Evolutionary conservation across 1,140 invertebrate species (phyloP), one percentile per base, ranked within the genome.

Genomic region (Pteromalus puparum): DNA sequence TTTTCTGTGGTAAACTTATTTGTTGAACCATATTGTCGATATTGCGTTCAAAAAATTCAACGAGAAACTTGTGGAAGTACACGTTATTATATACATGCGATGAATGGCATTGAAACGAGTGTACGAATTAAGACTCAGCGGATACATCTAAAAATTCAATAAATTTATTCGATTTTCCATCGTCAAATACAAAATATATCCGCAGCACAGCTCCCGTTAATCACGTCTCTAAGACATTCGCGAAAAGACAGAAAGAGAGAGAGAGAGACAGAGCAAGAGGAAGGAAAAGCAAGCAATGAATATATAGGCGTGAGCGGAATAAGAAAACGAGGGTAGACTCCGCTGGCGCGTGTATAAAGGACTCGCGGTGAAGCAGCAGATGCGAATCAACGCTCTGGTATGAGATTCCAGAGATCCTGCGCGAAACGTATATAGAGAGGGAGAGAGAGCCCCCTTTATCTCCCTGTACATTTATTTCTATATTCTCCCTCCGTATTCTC

Each of bases 381-480:
- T n/a, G 53, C 53, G 53, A 61, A 61, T 61, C 53, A 61, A 61
- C 53, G 53, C 53, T 34, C 30, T n/a, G 53, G 18, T 61, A n/a
- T 61, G 18, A 61, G 53, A 61, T 61, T 21, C 53, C 53, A 61
- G 53, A 61, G 53, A 61, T 61, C 53, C 53, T 18, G 6, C 53
- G 6, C 48, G 48, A 53, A 53, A 53, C 15, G 48, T 15, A 53
- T 13, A 34, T 6, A 42, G 38, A 12, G 9, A 9, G 38, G 10
- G 38, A 9, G 38, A 9, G 9, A 42, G 21, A 61, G 5, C 53
- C 46, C 46, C 13, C 10, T 48, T 48, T 48, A 13, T 48, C 46
- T 48, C 46, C 61, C n/a, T 18, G 18, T 15, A 77, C 15, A 77
- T 65, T 78, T 80, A 80, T 70, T 72, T 79, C 68, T 72, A 61